Conservation (phyloP, 1,140 invertebrate species). For the Holcopasites calliopsidis region DNA sequence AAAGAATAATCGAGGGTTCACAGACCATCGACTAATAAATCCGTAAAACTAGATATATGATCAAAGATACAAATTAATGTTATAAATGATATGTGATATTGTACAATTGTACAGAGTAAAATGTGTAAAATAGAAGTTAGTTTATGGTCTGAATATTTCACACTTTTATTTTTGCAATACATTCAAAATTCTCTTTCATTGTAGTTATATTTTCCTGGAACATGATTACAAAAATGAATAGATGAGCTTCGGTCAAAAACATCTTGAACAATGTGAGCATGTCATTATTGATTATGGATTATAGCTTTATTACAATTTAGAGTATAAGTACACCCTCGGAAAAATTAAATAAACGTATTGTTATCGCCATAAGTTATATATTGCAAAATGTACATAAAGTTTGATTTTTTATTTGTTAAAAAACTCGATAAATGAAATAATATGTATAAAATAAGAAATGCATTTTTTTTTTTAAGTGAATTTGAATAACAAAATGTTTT, state of each 20-base stretch:
- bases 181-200: slow-evolving; percentile 45
- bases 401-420: slow-evolving; percentile 22
- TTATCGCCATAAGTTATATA: background rate
- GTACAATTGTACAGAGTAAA: slow-evolving; percentile 78
- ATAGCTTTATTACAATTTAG: background rate
- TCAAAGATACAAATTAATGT: slow-evolving; percentile 21
- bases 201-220: slow-evolving; percentile 20
- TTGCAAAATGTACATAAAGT: background rate
- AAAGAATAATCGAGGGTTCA: slow-evolving; percentile 68
- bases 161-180: slow-evolving; percentile 60
- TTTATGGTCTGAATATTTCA: slow-evolving; percentile 76
- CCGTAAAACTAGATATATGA: slow-evolving; percentile 25
- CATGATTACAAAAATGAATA: background rate
- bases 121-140: slow-evolving; percentile 74
- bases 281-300: background rate
- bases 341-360: slow-evolving; percentile 11
- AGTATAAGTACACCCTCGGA: background rate
- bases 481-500: background rate
- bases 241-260: background rate
- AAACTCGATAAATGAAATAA: background rate
- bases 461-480: background rate
- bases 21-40: slow-evolving; percentile 79
- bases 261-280: background rate
- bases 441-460: background rate
- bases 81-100: slow-evolving; percentile 59